Conservation (phyloP, 2,797 vertebrate species). For the Rhinoraja longicauda region DNA sequence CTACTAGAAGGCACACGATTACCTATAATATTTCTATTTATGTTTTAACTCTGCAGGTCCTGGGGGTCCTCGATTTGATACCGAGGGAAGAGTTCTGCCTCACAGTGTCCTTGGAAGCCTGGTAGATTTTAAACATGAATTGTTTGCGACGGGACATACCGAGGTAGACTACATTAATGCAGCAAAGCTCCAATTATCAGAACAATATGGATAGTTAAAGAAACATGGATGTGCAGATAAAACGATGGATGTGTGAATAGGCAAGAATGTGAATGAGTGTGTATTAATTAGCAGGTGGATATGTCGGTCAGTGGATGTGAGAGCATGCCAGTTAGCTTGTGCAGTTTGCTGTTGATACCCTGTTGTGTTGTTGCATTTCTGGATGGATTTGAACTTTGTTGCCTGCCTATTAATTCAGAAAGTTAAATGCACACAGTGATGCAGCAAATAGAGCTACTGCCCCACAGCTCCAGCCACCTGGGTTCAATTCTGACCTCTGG, state of each 20-base stretch:
- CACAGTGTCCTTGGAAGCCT: slow-evolving; percentile 81
- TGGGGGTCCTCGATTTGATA: slow-evolving; percentile 52
- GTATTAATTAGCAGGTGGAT: background rate
- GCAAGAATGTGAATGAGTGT: background rate
- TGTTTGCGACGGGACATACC: slow-evolving; percentile 62
- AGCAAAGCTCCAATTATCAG: background rate
- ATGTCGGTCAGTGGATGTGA: background rate
- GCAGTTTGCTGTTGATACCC: no score
- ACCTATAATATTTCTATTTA: background rate
- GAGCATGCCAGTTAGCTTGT: no score
- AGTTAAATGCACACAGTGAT: no score
- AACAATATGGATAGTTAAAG: background rate
- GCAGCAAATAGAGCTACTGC: no score
- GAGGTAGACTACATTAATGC: slow-evolving; percentile 55
- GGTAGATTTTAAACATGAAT: slow-evolving; percentile 70
- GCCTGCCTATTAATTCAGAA: background rate
- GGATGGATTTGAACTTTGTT: background rate
- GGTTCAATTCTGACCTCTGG: no score
- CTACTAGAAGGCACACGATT: background rate
- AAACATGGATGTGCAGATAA: background rate
- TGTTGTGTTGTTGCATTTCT: background rate
- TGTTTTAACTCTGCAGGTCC: slow-evolving; percentile 47
- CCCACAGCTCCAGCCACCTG: no score
- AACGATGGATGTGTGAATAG: no score
- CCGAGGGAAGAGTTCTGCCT: slow-evolving; percentile 63